Base-by-base conservation (phyloP, 2,888 invertebrate genomes). In the Clepsis dumicolana region DNA sequence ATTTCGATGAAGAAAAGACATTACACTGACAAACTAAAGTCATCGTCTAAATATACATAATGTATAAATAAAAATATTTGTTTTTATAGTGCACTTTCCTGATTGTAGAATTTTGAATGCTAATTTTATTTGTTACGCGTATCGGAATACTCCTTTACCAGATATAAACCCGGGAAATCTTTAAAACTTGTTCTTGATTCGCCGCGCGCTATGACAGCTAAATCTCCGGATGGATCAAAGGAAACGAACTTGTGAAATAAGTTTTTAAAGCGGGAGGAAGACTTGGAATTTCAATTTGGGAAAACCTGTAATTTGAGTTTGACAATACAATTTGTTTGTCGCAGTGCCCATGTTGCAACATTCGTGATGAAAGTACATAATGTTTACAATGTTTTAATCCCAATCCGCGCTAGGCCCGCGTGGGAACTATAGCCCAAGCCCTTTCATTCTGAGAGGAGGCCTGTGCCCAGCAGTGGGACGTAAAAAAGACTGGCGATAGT, bases 141-240 rank as follows among this genome's bases (percentile, higher is more conserved):
- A 56, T 21, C 3, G 14, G 25, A 54, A 56, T 35, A 44, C 62
- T 67, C 16, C 56, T 56, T 62, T 59, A 38, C 18, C 16, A 50
- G 50, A 67, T 67, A 67, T 67, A 50, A 67, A 63, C 62, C 62
- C 61, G 54, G 38, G 50, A 61, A 63, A 62, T 48, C 62, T 63
- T 57, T 50, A 50, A 62, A 67, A 67, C 62, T 67, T 67, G 62
- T 67, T 67, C 50, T 29, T 27, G 57, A 27, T 53, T 63, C 62
- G 62, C 54, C 54, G 57, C 50, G 62, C 57, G 62, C 50, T 50
- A 56, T 67, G 66, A 67, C 66, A 67, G 66, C 66, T 48, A 67
- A 57, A 67, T 67, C 67, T 63, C 67, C 67, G 62, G 62, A 63
- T 62, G 67, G 67, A 67, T 67, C 67, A 67, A 67, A 67, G 62